phyloP scores from a whole-genome alignment of 2,113 vertebrate genomes.

The Alexandromys fortis region DNA sequence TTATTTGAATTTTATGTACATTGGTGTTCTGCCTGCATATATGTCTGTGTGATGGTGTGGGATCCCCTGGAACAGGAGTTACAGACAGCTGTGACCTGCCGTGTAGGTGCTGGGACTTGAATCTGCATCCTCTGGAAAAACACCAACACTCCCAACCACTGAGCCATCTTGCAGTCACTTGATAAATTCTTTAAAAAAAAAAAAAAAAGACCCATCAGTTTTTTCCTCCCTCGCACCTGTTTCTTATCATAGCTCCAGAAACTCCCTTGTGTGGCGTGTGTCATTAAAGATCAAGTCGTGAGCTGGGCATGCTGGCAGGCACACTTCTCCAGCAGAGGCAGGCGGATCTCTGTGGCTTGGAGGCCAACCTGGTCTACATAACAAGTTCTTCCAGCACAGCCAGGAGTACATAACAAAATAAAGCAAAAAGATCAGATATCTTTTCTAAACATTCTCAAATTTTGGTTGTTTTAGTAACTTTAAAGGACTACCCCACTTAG shows the following conservation, averaged over 20 bases:
- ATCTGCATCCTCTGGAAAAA: no score
- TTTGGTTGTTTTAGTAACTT: constrained; percentile 45
- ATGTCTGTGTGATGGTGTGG: no score
- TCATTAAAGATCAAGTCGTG: background rate
- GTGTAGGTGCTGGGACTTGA: no score
- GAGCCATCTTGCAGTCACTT: background rate
- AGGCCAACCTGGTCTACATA: background rate
- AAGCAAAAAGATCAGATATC: background rate
- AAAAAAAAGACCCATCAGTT: background rate
- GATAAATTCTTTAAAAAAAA: background rate
- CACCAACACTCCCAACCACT: no score
- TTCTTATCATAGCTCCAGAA: constrained; percentile 45
- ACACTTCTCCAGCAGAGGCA: background rate
- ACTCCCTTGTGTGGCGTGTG: constrained; percentile 18
- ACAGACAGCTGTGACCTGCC: no score
- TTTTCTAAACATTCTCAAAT: constrained; percentile 42
- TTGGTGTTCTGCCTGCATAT: no score
- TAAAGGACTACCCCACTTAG: constrained; percentile 32
- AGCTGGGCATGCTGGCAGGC: background rate
- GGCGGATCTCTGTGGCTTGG: background rate
- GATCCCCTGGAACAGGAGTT: no score
- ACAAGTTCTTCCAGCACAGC: background rate
- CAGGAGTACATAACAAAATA: background rate
- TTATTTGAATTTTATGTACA: no score
- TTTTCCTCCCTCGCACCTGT: background rate